A percentile compares a stretch with the other conserved stretches of the same genome.
Evolutionary conservation across 2,888 invertebrate species (phyloP).

Genomic region (Leistus spinibarbis): DNA sequence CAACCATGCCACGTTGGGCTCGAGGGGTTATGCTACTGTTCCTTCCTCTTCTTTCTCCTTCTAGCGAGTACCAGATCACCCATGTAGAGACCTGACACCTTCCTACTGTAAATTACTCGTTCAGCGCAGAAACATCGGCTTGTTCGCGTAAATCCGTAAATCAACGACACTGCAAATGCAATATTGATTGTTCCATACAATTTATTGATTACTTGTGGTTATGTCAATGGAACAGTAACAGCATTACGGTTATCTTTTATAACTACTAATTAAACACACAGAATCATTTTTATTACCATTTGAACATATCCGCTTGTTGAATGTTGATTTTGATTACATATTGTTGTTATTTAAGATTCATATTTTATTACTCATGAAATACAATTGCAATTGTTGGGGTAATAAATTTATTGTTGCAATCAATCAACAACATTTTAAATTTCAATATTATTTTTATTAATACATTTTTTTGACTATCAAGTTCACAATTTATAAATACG

Average conservation of each 20-base stretch:
- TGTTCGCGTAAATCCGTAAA: neutral
- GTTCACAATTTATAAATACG: too few relatives aligned
- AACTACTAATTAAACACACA: too few relatives aligned
- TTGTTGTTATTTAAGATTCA: too few relatives aligned
- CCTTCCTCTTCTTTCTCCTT: neutral
- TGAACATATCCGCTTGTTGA: too few relatives aligned
- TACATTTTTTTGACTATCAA: too few relatives aligned
- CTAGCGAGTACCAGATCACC: neutral
- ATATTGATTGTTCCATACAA: neutral
- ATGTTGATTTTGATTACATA: too few relatives aligned
- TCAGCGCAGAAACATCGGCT: neutral
- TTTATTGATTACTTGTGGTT: neutral
- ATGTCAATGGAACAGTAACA: neutral
- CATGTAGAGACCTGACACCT: constrained; percentile 3
- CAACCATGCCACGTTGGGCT: neutral
- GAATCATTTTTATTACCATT: too few relatives aligned
- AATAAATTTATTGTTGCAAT: too few relatives aligned
- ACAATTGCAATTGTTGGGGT: too few relatives aligned
- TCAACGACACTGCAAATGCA: neutral
- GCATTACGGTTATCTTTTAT: neutral
- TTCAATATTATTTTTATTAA: too few relatives aligned
- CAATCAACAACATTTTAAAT: too few relatives aligned
- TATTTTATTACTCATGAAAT: too few relatives aligned
- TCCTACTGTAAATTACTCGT: constrained; percentile 8
- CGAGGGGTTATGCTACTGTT: neutral